Base-by-base conservation (phyloP, 2,113 vertebrate genomes). In the Platichthys flesus region DNA sequence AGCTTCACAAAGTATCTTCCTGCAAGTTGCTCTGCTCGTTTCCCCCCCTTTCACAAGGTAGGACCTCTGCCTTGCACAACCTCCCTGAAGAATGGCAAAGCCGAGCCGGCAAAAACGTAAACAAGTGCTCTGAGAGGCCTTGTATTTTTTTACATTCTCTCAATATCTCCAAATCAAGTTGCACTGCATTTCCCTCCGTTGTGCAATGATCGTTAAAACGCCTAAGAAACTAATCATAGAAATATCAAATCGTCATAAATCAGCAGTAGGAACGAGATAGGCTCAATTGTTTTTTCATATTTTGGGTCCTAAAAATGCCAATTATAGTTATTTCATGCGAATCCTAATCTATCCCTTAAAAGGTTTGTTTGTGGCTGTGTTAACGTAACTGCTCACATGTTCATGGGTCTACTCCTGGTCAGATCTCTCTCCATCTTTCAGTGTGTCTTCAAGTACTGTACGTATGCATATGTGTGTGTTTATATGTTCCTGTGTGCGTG, bases 51-150 rank as follows among this genome's bases (percentile, higher is more conserved):
- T 20, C 35, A 63, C 45, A 57, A 52, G 23, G 24, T 49, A 37
- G 56, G 20, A 79, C 37, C 26, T 72, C 76, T 69, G 40, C 64
- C 67, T 90, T 89, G 78, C 88, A 87, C 81, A 86, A 84, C 63
- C 72, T 67, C 74, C 42, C 57, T 58, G 54, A 74, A 81, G 79
- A 72, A 85, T 89, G 85, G 83, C 71, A 69, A 67, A 82, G 66
- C 66, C 9, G 64, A 76, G 55, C 57, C 26, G 42, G 31, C 42
- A 61, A 74, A 31, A 64, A 49, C 67, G 60, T 21, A 73, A 49
- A 70, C 23, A 49, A 21, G 24, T 18, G 14, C 63, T 45, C 28
- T 42, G 10, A 42, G 40, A 10, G 7, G 0, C 18, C 24, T 73
- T 31, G 55, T 58, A 24, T 31, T 55, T 40, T 65, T 26, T 13